Evolutionary conservation across 23 tunicate species (phyloP).

Genomic region (Halocynthia aurantium): DNA sequence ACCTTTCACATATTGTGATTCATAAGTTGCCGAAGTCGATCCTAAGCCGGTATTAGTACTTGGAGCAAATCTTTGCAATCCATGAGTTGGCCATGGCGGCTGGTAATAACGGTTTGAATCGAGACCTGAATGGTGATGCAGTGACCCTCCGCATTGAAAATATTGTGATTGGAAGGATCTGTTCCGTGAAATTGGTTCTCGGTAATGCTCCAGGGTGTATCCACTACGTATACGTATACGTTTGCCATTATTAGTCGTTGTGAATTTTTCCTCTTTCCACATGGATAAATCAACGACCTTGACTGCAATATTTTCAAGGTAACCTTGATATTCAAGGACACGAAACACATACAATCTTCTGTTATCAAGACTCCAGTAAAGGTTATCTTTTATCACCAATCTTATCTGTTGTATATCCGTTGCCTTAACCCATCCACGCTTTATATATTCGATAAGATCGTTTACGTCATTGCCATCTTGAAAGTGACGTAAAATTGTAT

Average conservation of each 20-base stretch:
- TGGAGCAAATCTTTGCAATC: no score
- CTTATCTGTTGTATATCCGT: not conserved
- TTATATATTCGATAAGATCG: not conserved
- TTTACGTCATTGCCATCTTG: constrained; percentile 9
- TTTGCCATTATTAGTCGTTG: not conserved
- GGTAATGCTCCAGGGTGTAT: not conserved
- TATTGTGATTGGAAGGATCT: no score
- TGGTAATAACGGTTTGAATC: no score
- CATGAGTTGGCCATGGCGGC: no score
- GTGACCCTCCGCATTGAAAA: no score
- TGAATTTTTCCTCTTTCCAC: not conserved
- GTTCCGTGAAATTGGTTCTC: no score
- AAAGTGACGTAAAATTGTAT: not conserved
- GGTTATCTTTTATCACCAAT: not conserved
- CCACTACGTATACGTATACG: not conserved
- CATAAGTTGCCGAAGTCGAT: no score
- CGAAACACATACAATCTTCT: constrained; percentile 5
- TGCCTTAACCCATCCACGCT: not conserved
- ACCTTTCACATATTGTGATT: no score
- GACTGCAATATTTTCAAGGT: not conserved
- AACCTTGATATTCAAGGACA: not conserved
- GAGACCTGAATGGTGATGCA: no score
- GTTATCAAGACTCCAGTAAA: constrained; percentile 4
- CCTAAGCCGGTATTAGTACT: no score
- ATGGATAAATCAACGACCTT: not conserved